These are phyloP conservation scores for Wiebesia pumilae DNA, from an alignment of 1,140 invertebrate genomes.

Conservation along the genomic window DNA sequence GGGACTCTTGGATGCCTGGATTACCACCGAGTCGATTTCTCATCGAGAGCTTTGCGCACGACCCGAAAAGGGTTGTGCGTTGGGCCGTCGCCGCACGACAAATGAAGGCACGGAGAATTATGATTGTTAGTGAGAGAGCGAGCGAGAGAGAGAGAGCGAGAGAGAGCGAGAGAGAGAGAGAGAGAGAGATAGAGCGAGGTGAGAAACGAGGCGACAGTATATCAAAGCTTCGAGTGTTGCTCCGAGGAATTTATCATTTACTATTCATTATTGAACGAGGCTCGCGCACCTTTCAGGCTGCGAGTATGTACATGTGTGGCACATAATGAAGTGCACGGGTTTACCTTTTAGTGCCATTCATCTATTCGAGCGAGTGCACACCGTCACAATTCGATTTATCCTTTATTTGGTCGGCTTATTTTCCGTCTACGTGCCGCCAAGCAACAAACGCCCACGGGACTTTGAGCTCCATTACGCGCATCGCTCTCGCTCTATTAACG, in stretches of 20 bases:
- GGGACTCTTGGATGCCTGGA: conserved; percentile 35
- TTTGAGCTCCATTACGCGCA: background rate
- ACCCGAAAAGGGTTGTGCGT: conserved; percentile 39
- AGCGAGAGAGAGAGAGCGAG: conserved; percentile 51
- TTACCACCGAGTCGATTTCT: conserved; percentile 57
- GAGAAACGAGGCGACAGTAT: conserved; percentile 58
- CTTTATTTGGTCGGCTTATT: conserved; percentile 34
- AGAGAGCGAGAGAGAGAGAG: conserved; percentile 3
- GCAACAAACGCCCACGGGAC: conserved; percentile 8
- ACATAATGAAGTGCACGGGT: conserved; percentile 41
- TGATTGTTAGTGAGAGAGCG: conserved; percentile 27
- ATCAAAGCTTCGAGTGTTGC: conserved; percentile 27
- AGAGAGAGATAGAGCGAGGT: conserved; percentile 53
- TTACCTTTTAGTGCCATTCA: conserved; percentile 45
- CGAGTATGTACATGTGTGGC: conserved; percentile 4
- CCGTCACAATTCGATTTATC: conserved; percentile 36
- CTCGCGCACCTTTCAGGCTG: background rate
- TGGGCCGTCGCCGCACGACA: conserved; percentile 19
- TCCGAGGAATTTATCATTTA: conserved; percentile 47
- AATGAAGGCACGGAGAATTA: conserved; percentile 37
- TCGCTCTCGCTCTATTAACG: conserved; percentile 10
- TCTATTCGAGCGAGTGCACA: conserved; percentile 27
- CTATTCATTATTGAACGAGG: conserved; percentile 32
- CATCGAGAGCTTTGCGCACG: conserved; percentile 48
- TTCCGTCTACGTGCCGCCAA: conserved; percentile 2